Base-by-base conservation (phyloP, 2,888 invertebrate genomes). In the Merodon equestris region DNA sequence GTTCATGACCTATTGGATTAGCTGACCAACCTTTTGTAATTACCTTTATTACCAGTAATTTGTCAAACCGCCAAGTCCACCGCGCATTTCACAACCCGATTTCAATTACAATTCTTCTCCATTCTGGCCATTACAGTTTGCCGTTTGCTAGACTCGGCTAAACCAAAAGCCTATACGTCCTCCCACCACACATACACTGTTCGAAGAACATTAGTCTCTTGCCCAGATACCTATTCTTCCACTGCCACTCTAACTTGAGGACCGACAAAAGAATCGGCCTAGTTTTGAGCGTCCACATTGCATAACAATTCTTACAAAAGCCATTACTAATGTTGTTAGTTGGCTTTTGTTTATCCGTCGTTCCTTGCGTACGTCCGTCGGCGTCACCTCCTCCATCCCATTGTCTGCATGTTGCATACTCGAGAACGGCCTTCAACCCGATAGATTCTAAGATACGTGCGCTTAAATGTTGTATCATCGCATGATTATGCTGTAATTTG, bases 221-320 rank as follows among this genome's bases (percentile, higher is more conserved):
- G 61, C 50, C 67, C 63, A 79, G 73, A 68, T 77, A 61, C 77
- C 67, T 67, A 67, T 77, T 73, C 72, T 68, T 63, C 51, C 57
- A 79, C 44, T 18, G 68, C 68, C 40, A 27, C 14, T 12, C 10
- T 44, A 15, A 15, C 27, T 10, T 48, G 58, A 53, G 42, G 54
- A 81, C 81, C 81, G 75, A 81, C 81, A 81, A 81, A 81, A 81
- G 81, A 75, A 81, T 73, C 75, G 81, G 81, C 81, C 81, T 81
- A 81, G 70, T 75, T 81, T 75, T 71, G 70, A 70, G 70, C 81
- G 61, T 40, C 70, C 56, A 66, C 66, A 66, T 81, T 81, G 75
- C 81, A 81, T 75, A 75, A 81, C 70, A 57, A 81, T 74, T 74
- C 81, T 75, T 81, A 64, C 79, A 79, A 79, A 79, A 79, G 73